Conservation (phyloP, 2,888 invertebrate species). For the Acronicta alni region DNA sequence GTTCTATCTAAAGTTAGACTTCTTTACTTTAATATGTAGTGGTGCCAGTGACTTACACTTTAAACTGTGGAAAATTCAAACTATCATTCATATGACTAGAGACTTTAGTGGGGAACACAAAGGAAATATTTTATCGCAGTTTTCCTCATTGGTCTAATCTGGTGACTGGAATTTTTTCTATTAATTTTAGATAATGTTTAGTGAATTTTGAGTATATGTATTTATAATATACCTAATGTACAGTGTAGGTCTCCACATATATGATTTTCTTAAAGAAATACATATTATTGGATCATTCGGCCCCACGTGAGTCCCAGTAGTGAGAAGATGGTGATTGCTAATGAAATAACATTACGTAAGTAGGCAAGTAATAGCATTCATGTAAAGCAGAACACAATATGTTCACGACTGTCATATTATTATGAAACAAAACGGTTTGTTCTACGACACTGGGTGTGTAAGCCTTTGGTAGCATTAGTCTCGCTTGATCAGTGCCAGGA, state of each 20-base stretch:
- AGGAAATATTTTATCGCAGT: background rate
- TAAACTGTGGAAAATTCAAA: slow-evolving; percentile 25
- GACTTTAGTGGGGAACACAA: slow-evolving; percentile 7
- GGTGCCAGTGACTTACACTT: slow-evolving; percentile 3
- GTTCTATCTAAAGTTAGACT: slow-evolving; percentile 1
- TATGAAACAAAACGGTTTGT: background rate
- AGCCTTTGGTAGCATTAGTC: slow-evolving; percentile 19
- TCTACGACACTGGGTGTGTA: slow-evolving; percentile 8
- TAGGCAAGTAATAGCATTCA: too few species aligned
- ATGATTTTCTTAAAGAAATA: too few species aligned
- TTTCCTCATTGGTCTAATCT: background rate
- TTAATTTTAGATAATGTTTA: background rate
- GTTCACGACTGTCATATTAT: background rate
- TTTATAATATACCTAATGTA: too few species aligned
- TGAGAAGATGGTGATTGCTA: too few species aligned
- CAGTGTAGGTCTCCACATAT: too few species aligned
- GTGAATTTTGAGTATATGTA: too few species aligned
- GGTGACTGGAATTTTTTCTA: background rate
- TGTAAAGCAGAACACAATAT: too few species aligned
- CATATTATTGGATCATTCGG: too few species aligned
- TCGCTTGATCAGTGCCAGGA: slow-evolving; percentile 6
- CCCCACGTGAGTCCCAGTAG: too few species aligned
- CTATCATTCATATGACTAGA: slow-evolving; percentile 38
- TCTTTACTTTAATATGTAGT: background rate
- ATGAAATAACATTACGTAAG: too few species aligned